A percentile compares a stretch with the other conserved stretches of the same genome.
Conservation (phyloP, 2,888 invertebrate genomes). For the Drosophila parthenogenetica region DNA sequence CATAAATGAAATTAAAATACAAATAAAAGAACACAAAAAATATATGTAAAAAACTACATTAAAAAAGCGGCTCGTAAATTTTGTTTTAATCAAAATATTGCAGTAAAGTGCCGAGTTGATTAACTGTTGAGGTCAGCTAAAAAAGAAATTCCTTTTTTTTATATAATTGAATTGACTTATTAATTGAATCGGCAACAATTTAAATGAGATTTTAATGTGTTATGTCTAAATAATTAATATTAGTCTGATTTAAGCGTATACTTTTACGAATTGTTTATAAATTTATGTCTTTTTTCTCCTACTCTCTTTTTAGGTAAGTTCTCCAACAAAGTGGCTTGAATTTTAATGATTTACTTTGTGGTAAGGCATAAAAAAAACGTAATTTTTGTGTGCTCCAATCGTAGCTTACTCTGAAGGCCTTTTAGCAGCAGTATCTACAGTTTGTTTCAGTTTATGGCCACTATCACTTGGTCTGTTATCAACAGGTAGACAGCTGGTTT, state of each 20-base stretch:
- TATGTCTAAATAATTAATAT: conserved; percentile 5
- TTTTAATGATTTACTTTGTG: conserved; percentile 38
- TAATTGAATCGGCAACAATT: conserved; percentile 29
- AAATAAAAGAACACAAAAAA: background rate
- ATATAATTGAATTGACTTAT: conserved; percentile 17
- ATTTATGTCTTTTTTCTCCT: conserved; percentile 22
- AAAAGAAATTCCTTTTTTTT: conserved; percentile 9
- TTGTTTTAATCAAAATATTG: conserved; percentile 44
- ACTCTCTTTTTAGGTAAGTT: conserved; percentile 69
- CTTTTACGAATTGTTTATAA: conserved; percentile 3
- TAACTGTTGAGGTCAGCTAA: conserved; percentile 49
- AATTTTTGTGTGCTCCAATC: too few relatives aligned
- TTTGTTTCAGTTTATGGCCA: background rate
- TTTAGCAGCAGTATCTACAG: background rate
- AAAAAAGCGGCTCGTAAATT: conserved; percentile 37
- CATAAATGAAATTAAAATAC: conserved; percentile 15
- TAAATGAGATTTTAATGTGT: conserved; percentile 24
- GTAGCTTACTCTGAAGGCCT: background rate
- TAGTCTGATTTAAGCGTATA: background rate
- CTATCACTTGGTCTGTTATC: conserved; percentile 15
- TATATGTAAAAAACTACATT: background rate
- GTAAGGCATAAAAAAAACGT: conserved; percentile 50
- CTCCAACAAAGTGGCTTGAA: conserved; percentile 9
- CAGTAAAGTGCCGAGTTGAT: conserved; percentile 39
- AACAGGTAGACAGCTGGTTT: conserved; percentile 31